Base-by-base conservation (phyloP, 2,888 invertebrate genomes). In the Itoplectis maculator region DNA sequence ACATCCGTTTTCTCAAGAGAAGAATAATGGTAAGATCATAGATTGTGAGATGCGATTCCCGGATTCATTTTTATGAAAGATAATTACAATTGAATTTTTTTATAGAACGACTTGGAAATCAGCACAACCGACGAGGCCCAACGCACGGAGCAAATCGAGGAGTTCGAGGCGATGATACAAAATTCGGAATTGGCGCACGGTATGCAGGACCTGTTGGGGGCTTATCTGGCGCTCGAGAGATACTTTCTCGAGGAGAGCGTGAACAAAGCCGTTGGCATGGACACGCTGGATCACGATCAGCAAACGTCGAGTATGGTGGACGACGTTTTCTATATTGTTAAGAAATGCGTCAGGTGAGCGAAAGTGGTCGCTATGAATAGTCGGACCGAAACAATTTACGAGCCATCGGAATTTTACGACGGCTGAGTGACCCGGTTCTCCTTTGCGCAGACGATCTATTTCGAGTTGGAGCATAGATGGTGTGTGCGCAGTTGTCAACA, bases 231-330 rank as follows among this genome's bases (percentile, higher is more conserved):
- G 20, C 94, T 99, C 87, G 99, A 99, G 92, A 96, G 98, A 90
- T 99, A 97, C 93, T 99, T 98, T 92, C 96, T 99, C 95, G 97
- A 97, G 86, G 98, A 99, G 93, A 99, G 98, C 89, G 97, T 99
- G 0, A 95, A 96, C 63, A 99, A 99, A 93, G 99, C 99, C 0
- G 94, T 98, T 69, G 95, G 95, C 78, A 94, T 98, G 94, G 97
- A 98, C 89, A 93, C 94, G 0, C 94, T 96, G 35, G 96, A 97
- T 86, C 93, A 94, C n/a, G 96, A 96, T 4, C 95, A 95, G 79
- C 95, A 96, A 86, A 96, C 96, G 0, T 98, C 98, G 2, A 98
- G 98, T 86, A 96, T 99, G 94, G 97, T 99, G 0, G 99, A 99
- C 92, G 99, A 99, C 93, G 97, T 99, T 0, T 99, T 99, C 93